Percentiles rank a stretch among this genome's conserved stretches.
These are phyloP conservation scores for Microplitis mediator DNA, from an alignment of 1,140 invertebrate species.

Conservation along the genomic window DNA sequence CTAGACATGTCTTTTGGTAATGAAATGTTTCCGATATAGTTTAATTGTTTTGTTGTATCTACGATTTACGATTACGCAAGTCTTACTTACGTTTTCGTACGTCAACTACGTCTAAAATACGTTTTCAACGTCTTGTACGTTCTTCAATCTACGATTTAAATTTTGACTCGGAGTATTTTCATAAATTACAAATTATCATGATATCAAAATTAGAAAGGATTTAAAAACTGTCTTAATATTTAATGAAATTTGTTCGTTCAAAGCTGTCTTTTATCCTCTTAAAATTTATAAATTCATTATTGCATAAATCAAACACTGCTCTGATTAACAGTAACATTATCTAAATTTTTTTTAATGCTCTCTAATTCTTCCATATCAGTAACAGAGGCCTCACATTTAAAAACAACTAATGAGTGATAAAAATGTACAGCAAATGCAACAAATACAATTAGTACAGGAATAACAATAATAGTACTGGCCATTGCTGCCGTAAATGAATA, in stretches of 20 bases:
- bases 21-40: no score
- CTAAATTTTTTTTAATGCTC: constrained; percentile 73
- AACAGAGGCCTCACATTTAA: constrained; percentile 75
- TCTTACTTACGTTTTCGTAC: no score
- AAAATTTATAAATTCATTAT: neutral
- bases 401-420: constrained; percentile 84
- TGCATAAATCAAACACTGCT: constrained; percentile 42
- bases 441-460: constrained; percentile 86
- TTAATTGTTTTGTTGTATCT: no score
- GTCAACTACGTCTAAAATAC: no score
- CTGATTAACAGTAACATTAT: constrained; percentile 61
- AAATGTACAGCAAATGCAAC: constrained; percentile 88
- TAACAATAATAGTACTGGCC: constrained; percentile 85
- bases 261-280: neutral
- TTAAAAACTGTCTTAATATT: neutral
- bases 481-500: constrained; percentile 80
- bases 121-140: no score
- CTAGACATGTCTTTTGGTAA: no score
- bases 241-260: neutral
- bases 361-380: constrained; percentile 74
- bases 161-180: no score
- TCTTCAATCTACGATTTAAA: no score
- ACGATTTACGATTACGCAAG: no score
- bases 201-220: neutral
- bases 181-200: no score